Conservation (phyloP, 2,797 vertebrate species). For the Paramormyrops hopkinsi region DNA sequence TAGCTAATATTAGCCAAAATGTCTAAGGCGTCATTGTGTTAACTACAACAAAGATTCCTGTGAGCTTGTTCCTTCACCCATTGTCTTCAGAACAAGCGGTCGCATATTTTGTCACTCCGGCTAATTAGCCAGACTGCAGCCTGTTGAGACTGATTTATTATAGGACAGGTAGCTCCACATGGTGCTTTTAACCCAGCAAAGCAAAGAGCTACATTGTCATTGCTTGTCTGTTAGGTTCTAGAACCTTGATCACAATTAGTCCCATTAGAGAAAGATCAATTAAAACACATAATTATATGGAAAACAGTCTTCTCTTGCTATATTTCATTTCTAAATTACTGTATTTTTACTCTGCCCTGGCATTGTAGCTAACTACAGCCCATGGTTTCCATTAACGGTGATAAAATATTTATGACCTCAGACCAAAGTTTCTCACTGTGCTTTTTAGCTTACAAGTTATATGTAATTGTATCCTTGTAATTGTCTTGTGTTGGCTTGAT, state of each 20-base stretch:
- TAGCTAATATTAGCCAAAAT: not conserved
- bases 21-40: not conserved
- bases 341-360: not conserved
- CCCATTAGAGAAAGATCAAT: not conserved
- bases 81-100: not conserved
- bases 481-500: not conserved
- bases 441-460: not conserved
- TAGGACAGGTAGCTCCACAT: not conserved
- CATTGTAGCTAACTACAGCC: not conserved
- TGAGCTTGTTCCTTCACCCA: not conserved
- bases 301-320: not conserved
- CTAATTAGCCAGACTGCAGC: constrained; percentile 2
- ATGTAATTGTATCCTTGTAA: not conserved
- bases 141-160: not conserved
- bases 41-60: not conserved
- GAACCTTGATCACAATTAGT: not conserved
- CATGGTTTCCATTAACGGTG: not conserved
- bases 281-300: not conserved
- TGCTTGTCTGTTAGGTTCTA: not conserved
- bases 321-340: not conserved
- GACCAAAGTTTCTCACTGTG: not conserved
- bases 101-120: not conserved
- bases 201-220: not conserved
- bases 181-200: not conserved
- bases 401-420: not conserved